Conservation (phyloP, 1,140 invertebrate species). For the Coboldia fuscipes region DNA sequence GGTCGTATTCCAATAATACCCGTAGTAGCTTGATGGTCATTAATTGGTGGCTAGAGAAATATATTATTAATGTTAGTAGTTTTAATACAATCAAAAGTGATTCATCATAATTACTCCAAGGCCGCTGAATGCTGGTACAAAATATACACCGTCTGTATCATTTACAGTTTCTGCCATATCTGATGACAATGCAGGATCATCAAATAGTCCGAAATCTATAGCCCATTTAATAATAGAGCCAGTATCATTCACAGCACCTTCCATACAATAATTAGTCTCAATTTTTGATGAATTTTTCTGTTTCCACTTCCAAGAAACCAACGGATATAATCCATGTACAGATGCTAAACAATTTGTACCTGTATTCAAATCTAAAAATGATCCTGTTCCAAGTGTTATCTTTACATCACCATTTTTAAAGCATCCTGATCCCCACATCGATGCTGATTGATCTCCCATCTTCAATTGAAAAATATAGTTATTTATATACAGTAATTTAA, state of each 20-base stretch:
- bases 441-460: constrained; percentile 64
- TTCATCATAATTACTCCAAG: constrained; percentile 40
- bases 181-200: constrained; percentile 41
- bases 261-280: constrained; percentile 50
- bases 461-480: constrained; percentile 9
- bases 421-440: constrained; percentile 80
- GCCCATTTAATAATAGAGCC: constrained; percentile 78
- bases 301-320: constrained; percentile 74
- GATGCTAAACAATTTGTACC: constrained; percentile 55
- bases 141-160: constrained; percentile 63
- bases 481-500: not conserved
- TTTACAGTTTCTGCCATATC: constrained; percentile 46
- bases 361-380: constrained; percentile 80
- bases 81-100: constrained; percentile 3
- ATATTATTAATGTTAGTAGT: constrained; percentile 4
- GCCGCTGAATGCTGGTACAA: constrained; percentile 81
- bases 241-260: constrained; percentile 70
- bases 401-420: constrained; percentile 60
- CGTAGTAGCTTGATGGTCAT: constrained; percentile 58
- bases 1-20: constrained; percentile 72
- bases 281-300: constrained; percentile 9
- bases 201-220: constrained; percentile 46
- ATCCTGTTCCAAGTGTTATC: constrained; percentile 83
- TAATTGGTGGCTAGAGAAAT: constrained; percentile 54
- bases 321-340: constrained; percentile 61